Percentiles rank a stretch among this genome's conserved stretches.
These are phyloP conservation scores for Pseudomyrmex concolor DNA, from an alignment of 1,140 invertebrate species.

Conservation along the genomic window DNA sequence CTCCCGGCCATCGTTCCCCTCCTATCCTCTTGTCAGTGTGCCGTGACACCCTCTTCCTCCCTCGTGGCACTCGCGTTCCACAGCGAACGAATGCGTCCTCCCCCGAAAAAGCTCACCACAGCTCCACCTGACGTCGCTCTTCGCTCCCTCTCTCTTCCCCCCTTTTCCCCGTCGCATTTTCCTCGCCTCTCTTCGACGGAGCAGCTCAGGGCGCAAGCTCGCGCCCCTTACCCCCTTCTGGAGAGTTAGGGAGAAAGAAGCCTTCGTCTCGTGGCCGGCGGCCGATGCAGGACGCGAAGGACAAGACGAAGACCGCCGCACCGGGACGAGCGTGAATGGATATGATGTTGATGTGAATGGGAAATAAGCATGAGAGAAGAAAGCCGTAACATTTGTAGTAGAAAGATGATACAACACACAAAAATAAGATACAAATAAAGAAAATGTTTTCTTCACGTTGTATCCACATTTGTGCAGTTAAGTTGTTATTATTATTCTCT, in stretches of 20 bases:
- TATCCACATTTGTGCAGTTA: not conserved
- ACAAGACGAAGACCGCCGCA: slow-evolving; percentile 22
- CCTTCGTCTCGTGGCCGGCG: slow-evolving; percentile 32
- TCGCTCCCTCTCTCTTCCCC: slow-evolving; percentile 17
- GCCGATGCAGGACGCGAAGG: slow-evolving; percentile 20
- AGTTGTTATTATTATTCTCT: not conserved
- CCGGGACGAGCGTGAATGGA: slow-evolving; percentile 11
- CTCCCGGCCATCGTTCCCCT: slow-evolving; percentile 2
- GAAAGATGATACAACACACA: not conserved
- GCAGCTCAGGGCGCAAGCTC: slow-evolving; percentile 69
- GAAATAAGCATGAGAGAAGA: not conserved
- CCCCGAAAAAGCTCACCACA: slow-evolving; percentile 76
- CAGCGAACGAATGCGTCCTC: slow-evolving; percentile 66
- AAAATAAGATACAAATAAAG: too few species aligned
- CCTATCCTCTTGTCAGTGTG: slow-evolving; percentile 24
- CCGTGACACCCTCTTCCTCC: slow-evolving; percentile 26
- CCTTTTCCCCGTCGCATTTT: not conserved
- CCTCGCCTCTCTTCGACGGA: slow-evolving; percentile 7
- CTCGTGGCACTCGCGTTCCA: slow-evolving; percentile 50
- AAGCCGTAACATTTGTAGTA: too few species aligned
- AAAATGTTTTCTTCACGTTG: not conserved
- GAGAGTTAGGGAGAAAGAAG: slow-evolving; percentile 32
- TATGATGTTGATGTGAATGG: slow-evolving; percentile 6
- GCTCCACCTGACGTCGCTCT: slow-evolving; percentile 15
- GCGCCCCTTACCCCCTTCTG: slow-evolving; percentile 44